Percentiles rank a stretch among this genome's conserved stretches.
Conservation (phyloP, 1,140 invertebrate species). For the Formica selysi region DNA sequence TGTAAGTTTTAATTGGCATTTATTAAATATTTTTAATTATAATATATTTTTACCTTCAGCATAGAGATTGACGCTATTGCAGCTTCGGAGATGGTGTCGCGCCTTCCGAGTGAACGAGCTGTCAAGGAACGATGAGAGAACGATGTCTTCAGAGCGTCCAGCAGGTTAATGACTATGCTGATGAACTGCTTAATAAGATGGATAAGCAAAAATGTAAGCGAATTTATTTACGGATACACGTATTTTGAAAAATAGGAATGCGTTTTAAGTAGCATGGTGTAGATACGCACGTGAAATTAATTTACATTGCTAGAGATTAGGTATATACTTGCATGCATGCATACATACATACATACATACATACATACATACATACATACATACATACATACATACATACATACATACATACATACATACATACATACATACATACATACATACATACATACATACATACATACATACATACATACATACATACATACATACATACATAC, state of each 20-base stretch:
- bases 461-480: too few species aligned
- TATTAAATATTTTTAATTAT: background rate
- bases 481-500: too few species aligned
- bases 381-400: too few species aligned
- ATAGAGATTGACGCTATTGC: constrained; percentile 94
- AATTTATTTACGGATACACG: background rate
- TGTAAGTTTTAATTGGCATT: background rate
- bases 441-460: too few species aligned
- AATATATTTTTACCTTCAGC: constrained; percentile 89
- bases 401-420: too few species aligned
- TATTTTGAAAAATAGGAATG: background rate
- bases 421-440: too few species aligned
- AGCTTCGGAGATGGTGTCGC: constrained; percentile 94
- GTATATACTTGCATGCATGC: too few species aligned
- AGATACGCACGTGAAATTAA: background rate
- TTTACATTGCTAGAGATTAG: too few species aligned
- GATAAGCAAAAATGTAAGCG: constrained; percentile 32
- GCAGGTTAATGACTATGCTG: constrained; percentile 95
- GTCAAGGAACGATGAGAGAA: constrained; percentile 95
- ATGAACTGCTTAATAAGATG: constrained; percentile 90
- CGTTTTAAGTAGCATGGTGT: background rate
- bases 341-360: too few species aligned
- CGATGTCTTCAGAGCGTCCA: constrained; percentile 96
- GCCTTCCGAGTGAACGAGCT: constrained; percentile 93
- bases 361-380: too few species aligned